Percentiles rank a stretch among this genome's conserved stretches.
Evolutionary conservation across 2,888 invertebrate genomes (phyloP).

Genomic region (Trichopoda pennipes): DNA sequence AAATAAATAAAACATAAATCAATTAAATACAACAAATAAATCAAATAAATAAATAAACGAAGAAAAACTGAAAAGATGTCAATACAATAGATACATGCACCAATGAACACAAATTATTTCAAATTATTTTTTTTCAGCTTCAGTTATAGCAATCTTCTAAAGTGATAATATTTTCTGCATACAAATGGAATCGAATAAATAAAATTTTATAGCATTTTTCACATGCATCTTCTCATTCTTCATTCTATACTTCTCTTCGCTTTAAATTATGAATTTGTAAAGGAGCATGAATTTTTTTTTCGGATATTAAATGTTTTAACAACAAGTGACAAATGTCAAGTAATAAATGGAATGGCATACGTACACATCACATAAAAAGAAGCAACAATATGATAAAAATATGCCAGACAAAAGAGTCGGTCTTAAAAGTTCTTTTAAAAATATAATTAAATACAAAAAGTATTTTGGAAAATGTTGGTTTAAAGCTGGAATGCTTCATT

Average conservation of each 20-base stretch:
- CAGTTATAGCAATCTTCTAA: constrained; percentile 47
- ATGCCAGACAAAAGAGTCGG: background rate
- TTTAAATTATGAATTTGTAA: background rate
- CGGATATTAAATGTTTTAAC: constrained; percentile 28
- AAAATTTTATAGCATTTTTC: background rate
- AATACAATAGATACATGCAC: constrained; percentile 28
- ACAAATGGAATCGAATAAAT: constrained; percentile 15
- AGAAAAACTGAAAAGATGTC: constrained; percentile 22
- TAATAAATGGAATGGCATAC: constrained; percentile 7
- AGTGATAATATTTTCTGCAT: constrained; percentile 26
- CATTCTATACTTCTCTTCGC: background rate
- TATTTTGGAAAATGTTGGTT: background rate
- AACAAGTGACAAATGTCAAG: constrained; percentile 53
- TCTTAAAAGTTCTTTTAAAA: no score
- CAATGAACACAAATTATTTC: constrained; percentile 35
- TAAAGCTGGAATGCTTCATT: no score
- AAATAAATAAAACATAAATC: background rate
- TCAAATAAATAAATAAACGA: constrained; percentile 30
- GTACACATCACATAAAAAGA: background rate
- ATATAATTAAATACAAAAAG: background rate
- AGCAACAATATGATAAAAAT: background rate
- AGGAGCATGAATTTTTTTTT: background rate
- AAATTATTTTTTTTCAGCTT: constrained; percentile 8
- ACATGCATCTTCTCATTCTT: background rate
- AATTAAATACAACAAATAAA: background rate